Conservation (phyloP, 2,797 vertebrate species). For the Cephalopachus bancanus region DNA sequence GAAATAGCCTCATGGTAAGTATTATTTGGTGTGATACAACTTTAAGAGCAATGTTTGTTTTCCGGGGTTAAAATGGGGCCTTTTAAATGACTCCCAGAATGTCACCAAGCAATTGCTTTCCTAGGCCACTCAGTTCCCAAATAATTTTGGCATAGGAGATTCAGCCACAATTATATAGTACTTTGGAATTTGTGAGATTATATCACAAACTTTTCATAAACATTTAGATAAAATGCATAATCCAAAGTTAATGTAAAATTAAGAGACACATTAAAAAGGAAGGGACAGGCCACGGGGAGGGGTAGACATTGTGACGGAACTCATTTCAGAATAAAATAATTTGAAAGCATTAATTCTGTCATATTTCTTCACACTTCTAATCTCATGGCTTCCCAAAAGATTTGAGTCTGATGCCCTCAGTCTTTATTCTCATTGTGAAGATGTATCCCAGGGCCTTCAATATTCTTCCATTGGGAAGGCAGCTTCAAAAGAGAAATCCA, state of each 20-base stretch:
- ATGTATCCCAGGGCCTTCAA: background rate
- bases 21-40: background rate
- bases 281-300: background rate
- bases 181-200: slow-evolving; percentile 25
- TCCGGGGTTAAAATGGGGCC: background rate
- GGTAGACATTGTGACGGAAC: background rate
- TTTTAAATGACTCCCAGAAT: slow-evolving; percentile 36
- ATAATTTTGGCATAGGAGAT: background rate
- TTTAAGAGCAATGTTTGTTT: slow-evolving; percentile 45
- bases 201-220: slow-evolving; percentile 10
- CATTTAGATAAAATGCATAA: background rate
- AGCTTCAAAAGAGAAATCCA: slow-evolving; percentile 58
- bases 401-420: background rate
- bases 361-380: background rate
- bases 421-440: background rate
- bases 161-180: background rate
- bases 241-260: background rate
- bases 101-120: background rate
- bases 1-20: background rate
- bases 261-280: slow-evolving; percentile 16
- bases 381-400: background rate
- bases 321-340: slow-evolving; percentile 9
- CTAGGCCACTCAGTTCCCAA: background rate
- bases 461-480: background rate
- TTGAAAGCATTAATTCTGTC: background rate